Evolutionary conservation across 2,797 vertebrate genomes (phyloP).

Genomic region (Poecilia gillii): DNA sequence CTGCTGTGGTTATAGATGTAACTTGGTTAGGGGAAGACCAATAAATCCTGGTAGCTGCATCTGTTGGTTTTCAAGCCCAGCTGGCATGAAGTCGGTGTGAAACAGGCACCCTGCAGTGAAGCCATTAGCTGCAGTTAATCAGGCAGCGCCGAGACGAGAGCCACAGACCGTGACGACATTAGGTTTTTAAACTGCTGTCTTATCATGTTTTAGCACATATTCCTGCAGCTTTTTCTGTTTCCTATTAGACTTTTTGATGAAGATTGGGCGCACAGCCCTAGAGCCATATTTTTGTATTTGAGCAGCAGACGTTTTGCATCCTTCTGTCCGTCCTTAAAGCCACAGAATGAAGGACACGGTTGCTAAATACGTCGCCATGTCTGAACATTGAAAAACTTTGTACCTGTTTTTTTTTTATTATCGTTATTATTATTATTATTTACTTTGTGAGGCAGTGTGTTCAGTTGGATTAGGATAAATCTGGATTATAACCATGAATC

Average conservation of each 20-base stretch:
- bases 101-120: constrained; percentile 51
- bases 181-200: constrained; percentile 34
- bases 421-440: constrained; percentile 12
- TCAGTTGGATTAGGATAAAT: constrained; percentile 52
- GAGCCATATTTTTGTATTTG: not conserved
- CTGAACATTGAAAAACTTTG: not conserved
- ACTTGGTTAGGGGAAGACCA: constrained; percentile 39
- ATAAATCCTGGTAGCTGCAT: constrained; percentile 28
- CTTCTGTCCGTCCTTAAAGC: constrained; percentile 38
- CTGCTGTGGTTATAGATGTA: constrained; percentile 11
- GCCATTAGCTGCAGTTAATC: constrained; percentile 67
- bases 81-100: constrained; percentile 36
- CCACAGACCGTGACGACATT: constrained; percentile 42
- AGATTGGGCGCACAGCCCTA: not conserved
- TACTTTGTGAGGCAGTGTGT: constrained; percentile 25
- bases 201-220: constrained; percentile 5
- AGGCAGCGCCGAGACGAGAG: constrained; percentile 30
- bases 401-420: constrained; percentile 9
- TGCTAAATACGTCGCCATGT: constrained; percentile 4
- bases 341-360: constrained; percentile 17
- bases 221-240: not conserved
- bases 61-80: constrained; percentile 50
- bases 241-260: constrained; percentile 4
- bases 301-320: constrained; percentile 3
- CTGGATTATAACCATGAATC: constrained; percentile 62